Evolutionary conservation across 2,113 vertebrate genomes (phyloP).

Genomic region (Myotis davidii): DNA sequence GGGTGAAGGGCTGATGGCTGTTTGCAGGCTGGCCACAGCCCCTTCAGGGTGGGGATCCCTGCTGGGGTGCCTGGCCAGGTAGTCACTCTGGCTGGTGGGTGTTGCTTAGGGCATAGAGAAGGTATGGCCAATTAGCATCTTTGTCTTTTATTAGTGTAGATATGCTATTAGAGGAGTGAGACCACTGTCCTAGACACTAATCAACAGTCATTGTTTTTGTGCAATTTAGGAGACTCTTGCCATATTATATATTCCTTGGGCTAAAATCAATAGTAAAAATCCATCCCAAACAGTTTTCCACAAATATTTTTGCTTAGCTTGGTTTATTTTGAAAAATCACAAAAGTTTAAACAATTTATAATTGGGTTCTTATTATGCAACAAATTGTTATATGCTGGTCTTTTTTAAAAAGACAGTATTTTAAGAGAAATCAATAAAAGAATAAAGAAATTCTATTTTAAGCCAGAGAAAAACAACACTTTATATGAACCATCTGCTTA

Average conservation of each 20-base stretch:
- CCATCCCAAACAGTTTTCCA: not conserved
- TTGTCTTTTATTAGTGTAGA: no score
- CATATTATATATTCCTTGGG: not conserved
- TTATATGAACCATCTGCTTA: not conserved
- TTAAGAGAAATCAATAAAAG: not conserved
- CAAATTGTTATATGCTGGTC: not conserved
- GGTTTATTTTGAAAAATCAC: slow-evolving; percentile 4
- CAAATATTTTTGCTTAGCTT: not conserved
- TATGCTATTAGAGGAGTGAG: not conserved
- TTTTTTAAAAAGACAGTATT: not conserved
- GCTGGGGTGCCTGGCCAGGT: no score
- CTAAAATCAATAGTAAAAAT: not conserved
- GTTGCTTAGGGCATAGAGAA: no score
- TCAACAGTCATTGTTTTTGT: not conserved
- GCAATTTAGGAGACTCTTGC: not conserved
- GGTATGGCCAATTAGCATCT: no score
- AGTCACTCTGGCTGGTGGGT: no score
- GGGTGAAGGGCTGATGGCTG: no score
- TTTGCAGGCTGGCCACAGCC: no score
- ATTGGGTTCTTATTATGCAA: not conserved
- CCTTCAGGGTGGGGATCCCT: no score
- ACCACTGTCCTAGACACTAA: not conserved
- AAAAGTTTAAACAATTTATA: not conserved
- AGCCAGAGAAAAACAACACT: not conserved
- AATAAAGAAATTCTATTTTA: not conserved